A percentile compares a stretch with the other conserved stretches of the same genome.
phyloP scores from a whole-genome alignment of 2,113 vertebrate species.

The Neotoma lepida region DNA sequence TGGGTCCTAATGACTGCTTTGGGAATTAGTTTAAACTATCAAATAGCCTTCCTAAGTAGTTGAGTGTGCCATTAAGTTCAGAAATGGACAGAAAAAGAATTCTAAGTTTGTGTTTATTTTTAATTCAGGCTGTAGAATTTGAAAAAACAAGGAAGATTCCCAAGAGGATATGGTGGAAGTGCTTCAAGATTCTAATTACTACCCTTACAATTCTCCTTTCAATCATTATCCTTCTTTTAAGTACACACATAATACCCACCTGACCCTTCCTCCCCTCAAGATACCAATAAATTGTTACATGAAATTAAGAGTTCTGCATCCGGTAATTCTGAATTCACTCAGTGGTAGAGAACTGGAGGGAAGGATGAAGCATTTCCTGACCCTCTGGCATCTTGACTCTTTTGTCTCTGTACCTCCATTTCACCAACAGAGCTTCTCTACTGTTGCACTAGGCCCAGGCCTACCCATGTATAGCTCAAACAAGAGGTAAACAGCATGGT shows the following conservation, averaged over 20 bases:
- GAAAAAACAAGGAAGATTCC: constrained; percentile 85
- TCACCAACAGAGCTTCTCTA: neutral
- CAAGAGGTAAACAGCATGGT: neutral
- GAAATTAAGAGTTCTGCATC: neutral
- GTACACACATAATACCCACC: constrained; percentile 83
- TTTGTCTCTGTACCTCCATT: neutral
- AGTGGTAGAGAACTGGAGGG: neutral
- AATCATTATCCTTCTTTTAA: constrained; percentile 88
- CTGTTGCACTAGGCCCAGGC: neutral
- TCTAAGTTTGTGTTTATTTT: constrained; percentile 62
- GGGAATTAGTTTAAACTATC: neutral
- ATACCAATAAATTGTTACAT: constrained; percentile 55
- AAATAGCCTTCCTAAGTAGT: neutral
- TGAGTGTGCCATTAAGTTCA: neutral
- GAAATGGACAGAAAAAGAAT: constrained; percentile 45
- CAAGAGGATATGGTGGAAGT: constrained; percentile 90
- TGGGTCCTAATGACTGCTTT: neutral
- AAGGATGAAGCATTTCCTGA: neutral
- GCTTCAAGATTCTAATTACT: constrained; percentile 87
- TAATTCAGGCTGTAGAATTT: constrained; percentile 87
- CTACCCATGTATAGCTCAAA: neutral
- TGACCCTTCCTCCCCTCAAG: constrained; percentile 24
- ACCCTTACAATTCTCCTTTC: constrained; percentile 83
- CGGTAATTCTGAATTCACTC: neutral
- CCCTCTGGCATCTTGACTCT: neutral